phyloP scores from a whole-genome alignment of 2,797 vertebrate genomes.

The Rhynchotus rufescens region DNA sequence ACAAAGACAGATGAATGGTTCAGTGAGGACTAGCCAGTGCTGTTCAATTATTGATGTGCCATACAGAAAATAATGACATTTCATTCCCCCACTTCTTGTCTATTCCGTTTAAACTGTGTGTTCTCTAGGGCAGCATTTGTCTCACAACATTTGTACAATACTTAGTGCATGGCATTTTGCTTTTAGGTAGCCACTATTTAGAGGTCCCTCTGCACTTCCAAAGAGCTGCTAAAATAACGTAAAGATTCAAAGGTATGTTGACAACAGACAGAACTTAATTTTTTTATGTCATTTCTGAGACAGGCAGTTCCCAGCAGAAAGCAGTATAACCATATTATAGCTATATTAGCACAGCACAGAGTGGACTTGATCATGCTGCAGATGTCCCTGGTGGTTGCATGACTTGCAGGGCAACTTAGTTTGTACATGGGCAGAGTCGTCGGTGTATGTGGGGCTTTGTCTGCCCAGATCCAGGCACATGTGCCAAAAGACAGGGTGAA shows the following conservation, averaged over 20 bases:
- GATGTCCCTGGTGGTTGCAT: not conserved
- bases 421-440: not conserved
- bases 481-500: slow-evolving; percentile 1
- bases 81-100: not conserved
- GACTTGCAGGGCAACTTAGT: not conserved
- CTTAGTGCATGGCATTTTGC: not conserved
- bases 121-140: not conserved
- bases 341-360: not conserved
- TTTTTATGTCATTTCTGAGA: not conserved
- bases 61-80: not conserved
- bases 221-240: slow-evolving; percentile 21
- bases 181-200: not conserved
- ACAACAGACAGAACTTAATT: not conserved
- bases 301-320: slow-evolving; percentile 3
- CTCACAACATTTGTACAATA: not conserved
- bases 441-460: not conserved
- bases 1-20: not conserved
- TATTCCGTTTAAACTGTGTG: not conserved
- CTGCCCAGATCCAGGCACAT: not conserved
- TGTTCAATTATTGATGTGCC: not conserved
- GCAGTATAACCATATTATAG: not conserved
- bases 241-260: not conserved
- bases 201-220: not conserved
- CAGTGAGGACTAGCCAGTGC: not conserved
- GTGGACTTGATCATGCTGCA: not conserved